phyloP scores from a whole-genome alignment of 2,888 invertebrate species.

The Tubulanus polymorphus region DNA sequence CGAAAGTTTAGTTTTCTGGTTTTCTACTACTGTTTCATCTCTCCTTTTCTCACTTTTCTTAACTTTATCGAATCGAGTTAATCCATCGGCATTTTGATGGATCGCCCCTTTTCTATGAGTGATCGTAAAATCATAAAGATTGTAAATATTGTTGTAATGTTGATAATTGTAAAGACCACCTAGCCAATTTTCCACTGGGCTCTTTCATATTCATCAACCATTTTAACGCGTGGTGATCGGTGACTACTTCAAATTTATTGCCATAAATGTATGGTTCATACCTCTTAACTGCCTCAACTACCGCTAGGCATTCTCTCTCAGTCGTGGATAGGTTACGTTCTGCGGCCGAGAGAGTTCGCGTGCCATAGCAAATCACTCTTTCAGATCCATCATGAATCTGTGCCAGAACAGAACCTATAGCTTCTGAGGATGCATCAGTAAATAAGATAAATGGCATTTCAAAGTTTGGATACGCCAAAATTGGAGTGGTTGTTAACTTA shows the following conservation, averaged over 20 bases:
- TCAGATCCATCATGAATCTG: not conserved
- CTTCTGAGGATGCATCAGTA: not conserved
- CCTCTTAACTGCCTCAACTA: not conserved
- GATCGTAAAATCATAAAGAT: too few relatives aligned
- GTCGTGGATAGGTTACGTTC: not conserved
- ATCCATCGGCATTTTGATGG: too few relatives aligned
- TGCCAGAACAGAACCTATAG: not conserved
- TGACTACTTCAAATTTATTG: not conserved
- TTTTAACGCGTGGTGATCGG: not conserved
- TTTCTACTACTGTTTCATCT: too few relatives aligned
- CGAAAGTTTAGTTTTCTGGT: too few relatives aligned
- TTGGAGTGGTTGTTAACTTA: constrained; percentile 12
- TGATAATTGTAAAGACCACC: not conserved
- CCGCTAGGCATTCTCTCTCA: not conserved
- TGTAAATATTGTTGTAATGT: too few relatives aligned
- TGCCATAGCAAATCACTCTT: not conserved
- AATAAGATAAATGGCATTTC: not conserved
- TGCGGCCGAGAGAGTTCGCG: not conserved
- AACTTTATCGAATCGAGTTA: too few relatives aligned
- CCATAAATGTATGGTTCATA: not conserved
- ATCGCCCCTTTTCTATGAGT: too few relatives aligned
- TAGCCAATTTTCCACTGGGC: not conserved
- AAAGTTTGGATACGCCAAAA: not conserved
- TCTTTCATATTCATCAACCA: not conserved
- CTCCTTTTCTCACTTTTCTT: too few relatives aligned